A percentile compares a stretch with the other conserved stretches of the same genome.
Conservation (phyloP, 2,888 invertebrate genomes). For the Abrostola triplasia region DNA sequence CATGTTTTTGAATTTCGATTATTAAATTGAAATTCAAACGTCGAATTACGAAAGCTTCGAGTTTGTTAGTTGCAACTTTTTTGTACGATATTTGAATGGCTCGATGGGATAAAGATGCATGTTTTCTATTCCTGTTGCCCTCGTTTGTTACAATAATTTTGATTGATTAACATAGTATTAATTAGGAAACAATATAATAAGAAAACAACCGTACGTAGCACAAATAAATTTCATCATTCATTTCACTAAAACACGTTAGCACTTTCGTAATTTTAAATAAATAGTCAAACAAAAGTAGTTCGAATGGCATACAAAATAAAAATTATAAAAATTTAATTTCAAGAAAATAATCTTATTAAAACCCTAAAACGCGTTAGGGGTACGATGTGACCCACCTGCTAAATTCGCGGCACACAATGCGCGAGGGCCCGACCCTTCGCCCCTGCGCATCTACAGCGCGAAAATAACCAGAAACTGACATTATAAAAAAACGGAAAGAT, state of each 20-base stretch:
- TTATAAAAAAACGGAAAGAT: slow-evolving; percentile 84
- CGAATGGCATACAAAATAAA: background rate
- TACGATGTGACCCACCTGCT: slow-evolving; percentile 84
- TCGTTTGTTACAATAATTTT: too few relatives aligned
- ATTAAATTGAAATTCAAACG: slow-evolving; percentile 12
- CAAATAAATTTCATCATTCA: too few relatives aligned
- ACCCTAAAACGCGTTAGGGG: slow-evolving; percentile 60
- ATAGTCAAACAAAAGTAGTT: too few relatives aligned
- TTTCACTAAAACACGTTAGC: too few relatives aligned
- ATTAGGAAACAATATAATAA: too few relatives aligned
- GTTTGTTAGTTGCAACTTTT: background rate
- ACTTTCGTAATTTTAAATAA: too few relatives aligned
- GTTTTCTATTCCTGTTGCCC: too few relatives aligned
- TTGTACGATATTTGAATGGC: background rate
- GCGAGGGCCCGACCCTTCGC: slow-evolving; percentile 79
- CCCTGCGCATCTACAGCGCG: slow-evolving; percentile 59
- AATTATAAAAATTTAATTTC: slow-evolving; percentile 25
- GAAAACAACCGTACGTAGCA: too few relatives aligned
- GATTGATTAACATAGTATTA: too few relatives aligned
- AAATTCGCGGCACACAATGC: slow-evolving; percentile 72
- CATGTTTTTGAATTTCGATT: slow-evolving; percentile 19
- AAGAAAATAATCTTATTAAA: slow-evolving; percentile 46
- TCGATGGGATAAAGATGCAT: slow-evolving; percentile 7
- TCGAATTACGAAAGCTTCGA: background rate
- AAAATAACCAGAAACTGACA: slow-evolving; percentile 72